Percentiles rank a stretch among this genome's conserved stretches.
Evolutionary conservation across 2,113 vertebrate species (phyloP).

Genomic region (Rhea americana): DNA sequence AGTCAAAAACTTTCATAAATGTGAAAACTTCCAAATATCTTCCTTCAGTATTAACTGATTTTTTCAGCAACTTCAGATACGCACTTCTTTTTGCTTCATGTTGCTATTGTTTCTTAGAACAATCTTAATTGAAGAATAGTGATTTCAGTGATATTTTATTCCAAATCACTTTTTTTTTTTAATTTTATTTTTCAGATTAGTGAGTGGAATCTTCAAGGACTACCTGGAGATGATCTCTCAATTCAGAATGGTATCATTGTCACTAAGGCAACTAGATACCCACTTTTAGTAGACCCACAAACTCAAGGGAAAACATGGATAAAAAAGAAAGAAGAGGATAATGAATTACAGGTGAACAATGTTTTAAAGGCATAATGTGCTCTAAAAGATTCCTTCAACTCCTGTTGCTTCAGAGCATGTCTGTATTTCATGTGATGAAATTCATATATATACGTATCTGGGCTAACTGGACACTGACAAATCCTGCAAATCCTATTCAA

Average conservation of each 20-base stretch:
- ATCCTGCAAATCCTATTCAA: background rate
- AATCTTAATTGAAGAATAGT: background rate
- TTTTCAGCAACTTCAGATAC: background rate
- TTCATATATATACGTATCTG: background rate
- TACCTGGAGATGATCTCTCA: slow-evolving; percentile 80
- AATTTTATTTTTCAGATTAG: slow-evolving; percentile 64
- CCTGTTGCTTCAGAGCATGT: background rate
- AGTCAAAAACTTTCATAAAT: background rate
- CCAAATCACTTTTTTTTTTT: background rate
- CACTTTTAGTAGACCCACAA: slow-evolving; percentile 80
- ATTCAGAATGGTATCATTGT: slow-evolving; percentile 84
- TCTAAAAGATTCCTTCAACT: background rate
- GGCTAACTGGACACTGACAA: background rate
- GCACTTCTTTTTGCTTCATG: background rate
- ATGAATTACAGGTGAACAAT: slow-evolving; percentile 75
- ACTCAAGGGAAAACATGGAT: slow-evolving; percentile 82
- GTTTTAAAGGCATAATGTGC: background rate
- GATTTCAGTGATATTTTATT: background rate
- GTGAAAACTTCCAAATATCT: background rate
- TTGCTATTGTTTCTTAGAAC: background rate
- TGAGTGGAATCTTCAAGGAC: slow-evolving; percentile 80
- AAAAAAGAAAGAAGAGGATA: slow-evolving; percentile 79
- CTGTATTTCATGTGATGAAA: background rate
- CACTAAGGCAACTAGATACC: slow-evolving; percentile 81
- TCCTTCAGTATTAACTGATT: background rate